A percentile compares a stretch with the other conserved stretches of the same genome.
These are phyloP conservation scores for Ibycter americanus DNA, from an alignment of 2,797 vertebrate species.

Conservation along the genomic window DNA sequence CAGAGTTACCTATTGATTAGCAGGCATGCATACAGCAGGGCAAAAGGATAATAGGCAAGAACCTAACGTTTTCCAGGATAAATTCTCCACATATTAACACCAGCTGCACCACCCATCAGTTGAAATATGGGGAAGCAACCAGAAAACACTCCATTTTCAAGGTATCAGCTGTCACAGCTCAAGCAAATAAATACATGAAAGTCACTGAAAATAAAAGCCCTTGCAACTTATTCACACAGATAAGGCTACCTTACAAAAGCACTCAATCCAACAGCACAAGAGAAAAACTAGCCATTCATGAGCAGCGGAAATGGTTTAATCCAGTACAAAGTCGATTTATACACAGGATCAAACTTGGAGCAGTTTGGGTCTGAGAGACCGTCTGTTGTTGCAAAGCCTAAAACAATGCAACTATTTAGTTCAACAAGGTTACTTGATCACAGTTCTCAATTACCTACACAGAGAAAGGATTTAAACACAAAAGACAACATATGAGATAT, in stretches of 20 bases:
- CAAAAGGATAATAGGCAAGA: not conserved
- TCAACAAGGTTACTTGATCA: not conserved
- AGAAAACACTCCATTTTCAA: not conserved
- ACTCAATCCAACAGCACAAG: not conserved
- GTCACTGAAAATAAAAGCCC: not conserved
- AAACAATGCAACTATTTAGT: constrained; percentile 19
- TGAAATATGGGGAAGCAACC: not conserved
- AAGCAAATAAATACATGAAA: not conserved
- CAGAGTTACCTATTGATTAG: not conserved
- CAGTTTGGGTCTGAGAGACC: not conserved
- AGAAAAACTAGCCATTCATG: not conserved
- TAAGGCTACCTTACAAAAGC: not conserved
- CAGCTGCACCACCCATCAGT: not conserved
- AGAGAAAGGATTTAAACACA: not conserved
- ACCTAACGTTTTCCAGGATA: not conserved
- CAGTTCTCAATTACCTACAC: not conserved
- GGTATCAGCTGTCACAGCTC: not conserved
- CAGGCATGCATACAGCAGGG: not conserved
- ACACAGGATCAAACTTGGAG: not conserved
- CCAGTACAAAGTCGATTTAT: not conserved
- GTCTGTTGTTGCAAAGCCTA: not conserved
- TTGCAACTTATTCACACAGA: not conserved
- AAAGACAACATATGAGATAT: not conserved
- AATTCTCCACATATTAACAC: not conserved
- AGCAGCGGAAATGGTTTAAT: not conserved